Evolutionary conservation across 2,797 vertebrate species (phyloP).

Genomic region (Podarcis siculus): DNA sequence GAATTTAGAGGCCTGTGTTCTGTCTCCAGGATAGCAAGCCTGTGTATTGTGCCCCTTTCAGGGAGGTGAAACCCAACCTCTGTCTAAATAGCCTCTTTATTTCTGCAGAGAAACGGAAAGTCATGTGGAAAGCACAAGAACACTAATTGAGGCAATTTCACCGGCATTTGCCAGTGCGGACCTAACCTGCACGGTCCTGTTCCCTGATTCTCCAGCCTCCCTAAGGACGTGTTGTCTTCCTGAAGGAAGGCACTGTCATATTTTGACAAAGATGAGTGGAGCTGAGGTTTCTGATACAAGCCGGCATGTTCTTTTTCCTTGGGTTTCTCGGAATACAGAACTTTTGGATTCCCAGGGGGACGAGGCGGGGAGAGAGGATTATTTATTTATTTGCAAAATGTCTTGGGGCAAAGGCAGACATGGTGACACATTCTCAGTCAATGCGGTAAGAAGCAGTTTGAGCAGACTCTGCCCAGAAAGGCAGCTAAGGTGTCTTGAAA

Average conservation of each 20-base stretch:
- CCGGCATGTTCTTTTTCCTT: not conserved
- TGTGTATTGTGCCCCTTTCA: not conserved
- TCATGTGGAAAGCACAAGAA: not conserved
- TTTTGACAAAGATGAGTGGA: conserved; percentile 10
- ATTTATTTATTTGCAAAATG: not conserved
- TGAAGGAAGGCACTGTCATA: not conserved
- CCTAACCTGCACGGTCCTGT: not conserved
- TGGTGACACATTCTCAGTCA: not conserved
- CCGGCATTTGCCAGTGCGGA: not conserved
- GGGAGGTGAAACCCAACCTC: not conserved
- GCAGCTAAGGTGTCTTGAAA: not conserved
- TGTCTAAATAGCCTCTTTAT: not conserved
- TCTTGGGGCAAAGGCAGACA: not conserved
- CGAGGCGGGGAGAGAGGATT: not conserved
- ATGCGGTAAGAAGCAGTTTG: not conserved
- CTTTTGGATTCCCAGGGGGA: not conserved
- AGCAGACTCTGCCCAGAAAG: not conserved
- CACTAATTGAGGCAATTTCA: not conserved
- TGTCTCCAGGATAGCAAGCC: not conserved
- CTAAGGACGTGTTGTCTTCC: not conserved
- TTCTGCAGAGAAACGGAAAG: not conserved
- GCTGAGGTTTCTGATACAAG: not conserved
- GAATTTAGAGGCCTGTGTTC: not conserved
- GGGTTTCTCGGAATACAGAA: not conserved
- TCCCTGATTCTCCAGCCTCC: not conserved